Percentiles rank a stretch among this genome's conserved stretches.
Conservation (phyloP, 2,113 vertebrate genomes). For the Drymodes brunneopygia region DNA sequence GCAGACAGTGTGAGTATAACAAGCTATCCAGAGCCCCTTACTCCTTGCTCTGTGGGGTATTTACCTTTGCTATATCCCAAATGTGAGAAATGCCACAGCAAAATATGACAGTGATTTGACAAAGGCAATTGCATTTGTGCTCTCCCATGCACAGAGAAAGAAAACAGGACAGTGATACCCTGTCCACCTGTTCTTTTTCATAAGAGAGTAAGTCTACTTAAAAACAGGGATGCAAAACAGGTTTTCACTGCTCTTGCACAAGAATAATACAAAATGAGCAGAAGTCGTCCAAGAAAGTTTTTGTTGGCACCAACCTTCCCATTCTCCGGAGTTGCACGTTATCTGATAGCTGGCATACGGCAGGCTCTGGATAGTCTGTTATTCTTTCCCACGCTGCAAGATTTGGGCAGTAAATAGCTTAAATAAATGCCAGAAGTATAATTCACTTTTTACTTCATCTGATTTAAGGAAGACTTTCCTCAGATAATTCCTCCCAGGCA, state of each 20-base stretch:
- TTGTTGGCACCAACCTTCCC: slow-evolving; percentile 11
- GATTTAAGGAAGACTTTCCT: slow-evolving; percentile 14
- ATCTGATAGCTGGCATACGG: slow-evolving; percentile 20
- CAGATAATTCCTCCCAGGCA: background rate
- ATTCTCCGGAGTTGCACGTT: background rate
- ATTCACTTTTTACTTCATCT: slow-evolving; percentile 14
- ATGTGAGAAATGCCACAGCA: background rate
- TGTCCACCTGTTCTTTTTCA: background rate
- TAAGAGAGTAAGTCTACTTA: background rate
- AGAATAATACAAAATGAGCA: background rate
- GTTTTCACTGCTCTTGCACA: background rate
- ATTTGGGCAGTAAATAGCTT: slow-evolving; percentile 20
- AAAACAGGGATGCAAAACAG: background rate
- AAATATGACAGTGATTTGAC: background rate
- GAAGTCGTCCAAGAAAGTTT: background rate
- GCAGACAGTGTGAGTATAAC: background rate
- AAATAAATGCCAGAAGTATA: background rate
- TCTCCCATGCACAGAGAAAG: background rate
- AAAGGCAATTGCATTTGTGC: background rate
- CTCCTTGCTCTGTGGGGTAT: background rate
- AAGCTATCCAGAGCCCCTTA: background rate
- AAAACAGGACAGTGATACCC: background rate
- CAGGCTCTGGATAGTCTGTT: slow-evolving; percentile 2
- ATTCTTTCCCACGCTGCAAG: slow-evolving; percentile 45
- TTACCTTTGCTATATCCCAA: background rate